Percentiles rank a stretch among this genome's conserved stretches.
These are phyloP conservation scores for Coptodon rendalli DNA, from an alignment of 2,113 vertebrate genomes.

Conservation along the genomic window DNA sequence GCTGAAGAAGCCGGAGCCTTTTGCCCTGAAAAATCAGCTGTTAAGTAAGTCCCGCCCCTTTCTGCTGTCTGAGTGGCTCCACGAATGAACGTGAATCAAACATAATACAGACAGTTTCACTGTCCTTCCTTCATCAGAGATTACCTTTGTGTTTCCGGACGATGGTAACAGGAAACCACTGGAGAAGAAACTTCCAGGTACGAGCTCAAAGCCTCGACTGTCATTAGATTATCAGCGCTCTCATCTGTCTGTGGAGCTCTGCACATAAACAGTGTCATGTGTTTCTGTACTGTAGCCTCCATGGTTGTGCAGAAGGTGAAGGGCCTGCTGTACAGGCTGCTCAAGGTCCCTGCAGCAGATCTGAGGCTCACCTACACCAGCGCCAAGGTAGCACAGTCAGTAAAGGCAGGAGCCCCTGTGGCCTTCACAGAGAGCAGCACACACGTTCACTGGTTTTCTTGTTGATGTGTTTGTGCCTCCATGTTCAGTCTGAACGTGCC, in stretches of 20 bases:
- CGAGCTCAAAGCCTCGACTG: not conserved
- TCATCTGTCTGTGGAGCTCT: not conserved
- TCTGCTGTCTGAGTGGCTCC: not conserved
- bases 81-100: not conserved
- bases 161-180: constrained; percentile 69
- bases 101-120: rapidly evolving
- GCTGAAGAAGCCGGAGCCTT: constrained; percentile 72
- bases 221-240: not conserved
- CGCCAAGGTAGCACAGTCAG: constrained; percentile 73
- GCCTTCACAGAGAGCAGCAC: not conserved
- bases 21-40: constrained; percentile 84
- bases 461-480: not conserved
- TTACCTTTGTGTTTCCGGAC: constrained; percentile 83
- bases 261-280: not conserved
- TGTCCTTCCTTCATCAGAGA: constrained; percentile 52
- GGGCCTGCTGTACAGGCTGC: constrained; percentile 80
- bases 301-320: constrained; percentile 94
- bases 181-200: constrained; percentile 89
- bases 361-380: constrained; percentile 82
- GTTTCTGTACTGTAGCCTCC: constrained; percentile 68
- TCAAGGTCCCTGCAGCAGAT: constrained; percentile 81
- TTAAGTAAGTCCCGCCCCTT: constrained; percentile 77
- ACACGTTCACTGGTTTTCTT: not conserved
- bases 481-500: not conserved
- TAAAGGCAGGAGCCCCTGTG: not conserved